A percentile compares a stretch with the other conserved stretches of the same genome.
Conservation (phyloP, 2,888 invertebrate species). For the Callimorpha dominula region DNA sequence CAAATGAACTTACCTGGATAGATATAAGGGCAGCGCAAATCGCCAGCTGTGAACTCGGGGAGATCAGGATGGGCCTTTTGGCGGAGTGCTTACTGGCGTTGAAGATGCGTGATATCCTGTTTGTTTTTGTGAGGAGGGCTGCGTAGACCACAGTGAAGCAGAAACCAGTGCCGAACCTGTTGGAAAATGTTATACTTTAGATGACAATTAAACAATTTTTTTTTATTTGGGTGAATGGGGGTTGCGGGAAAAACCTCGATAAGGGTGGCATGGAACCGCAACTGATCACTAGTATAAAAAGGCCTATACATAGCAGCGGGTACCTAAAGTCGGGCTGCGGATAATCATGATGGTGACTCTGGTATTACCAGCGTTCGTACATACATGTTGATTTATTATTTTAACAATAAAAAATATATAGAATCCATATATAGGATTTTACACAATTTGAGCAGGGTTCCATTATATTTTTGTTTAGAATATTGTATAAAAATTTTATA, state of each 20-base stretch:
- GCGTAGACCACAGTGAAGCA: constrained; percentile 99
- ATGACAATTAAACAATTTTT: background rate
- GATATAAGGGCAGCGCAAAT: constrained; percentile 95
- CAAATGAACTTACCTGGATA: constrained; percentile 89
- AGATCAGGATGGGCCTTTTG: constrained; percentile 97
- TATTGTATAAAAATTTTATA: too few relatives aligned
- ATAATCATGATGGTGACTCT: too few relatives aligned
- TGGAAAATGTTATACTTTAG: background rate
- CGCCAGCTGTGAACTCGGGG: constrained; percentile 95
- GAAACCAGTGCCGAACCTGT: constrained; percentile 95
- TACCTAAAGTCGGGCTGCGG: too few relatives aligned
- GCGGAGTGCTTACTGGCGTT: constrained; percentile 98
- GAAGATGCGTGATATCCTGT: constrained; percentile 98
- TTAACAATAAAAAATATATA: too few relatives aligned
- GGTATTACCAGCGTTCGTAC: too few relatives aligned
- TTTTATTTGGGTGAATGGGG: background rate
- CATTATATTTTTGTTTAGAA: too few relatives aligned
- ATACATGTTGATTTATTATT: too few relatives aligned
- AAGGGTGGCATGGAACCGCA: too few relatives aligned
- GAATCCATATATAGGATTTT: too few relatives aligned
- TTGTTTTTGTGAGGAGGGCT: constrained; percentile 98
- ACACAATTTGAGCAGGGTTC: too few relatives aligned
- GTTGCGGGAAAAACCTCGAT: background rate
- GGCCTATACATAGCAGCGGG: too few relatives aligned
- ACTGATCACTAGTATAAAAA: too few relatives aligned